Percentiles rank a stretch among this genome's conserved stretches.
Evolutionary conservation across 1,140 invertebrate genomes (phyloP).

Genomic region (Telenomus remus): DNA sequence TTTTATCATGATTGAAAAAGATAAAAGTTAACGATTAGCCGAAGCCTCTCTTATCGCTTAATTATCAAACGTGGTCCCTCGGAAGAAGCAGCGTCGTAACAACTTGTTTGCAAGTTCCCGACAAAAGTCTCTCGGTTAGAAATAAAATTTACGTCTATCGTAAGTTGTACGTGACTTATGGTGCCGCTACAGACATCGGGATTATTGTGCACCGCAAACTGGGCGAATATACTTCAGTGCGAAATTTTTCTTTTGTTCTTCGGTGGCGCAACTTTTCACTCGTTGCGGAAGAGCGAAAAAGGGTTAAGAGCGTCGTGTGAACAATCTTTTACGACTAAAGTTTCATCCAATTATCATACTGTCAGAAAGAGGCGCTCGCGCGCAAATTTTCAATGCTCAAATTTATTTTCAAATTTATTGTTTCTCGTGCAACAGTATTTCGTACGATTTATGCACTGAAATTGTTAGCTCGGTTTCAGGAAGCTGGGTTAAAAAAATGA

Average conservation of each 20-base stretch:
- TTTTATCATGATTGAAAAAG: too few relatives aligned
- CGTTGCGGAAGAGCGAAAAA: conserved; percentile 23
- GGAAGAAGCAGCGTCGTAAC: conserved; percentile 2
- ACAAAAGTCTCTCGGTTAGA: conserved; percentile 47
- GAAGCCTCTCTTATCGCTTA: conserved; percentile 33
- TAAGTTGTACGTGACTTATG: conserved; percentile 58
- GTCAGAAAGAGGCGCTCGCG: conserved; percentile 6
- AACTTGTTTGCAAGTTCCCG: conserved; percentile 47
- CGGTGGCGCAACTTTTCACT: conserved; percentile 36
- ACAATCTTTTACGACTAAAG: conserved; percentile 46
- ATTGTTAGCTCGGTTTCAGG: too few relatives aligned
- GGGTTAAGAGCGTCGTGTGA: conserved; percentile 39
- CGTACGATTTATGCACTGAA: too few relatives aligned
- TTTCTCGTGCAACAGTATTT: too few relatives aligned
- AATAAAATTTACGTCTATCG: conserved; percentile 55
- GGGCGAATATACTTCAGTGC: conserved; percentile 40
- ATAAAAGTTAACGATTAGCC: not conserved
- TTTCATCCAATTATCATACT: conserved; percentile 39
- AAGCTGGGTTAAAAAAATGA: conserved; percentile 26
- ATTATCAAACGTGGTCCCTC: conserved; percentile 26
- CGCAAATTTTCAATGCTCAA: not conserved
- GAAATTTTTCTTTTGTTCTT: conserved; percentile 55
- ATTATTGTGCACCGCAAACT: conserved; percentile 54
- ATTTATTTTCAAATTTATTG: conserved; percentile 11
- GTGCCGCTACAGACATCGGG: conserved; percentile 43